Evolutionary conservation across 2,888 invertebrate species (phyloP).

Genomic region (Dryomyza anilis): DNA sequence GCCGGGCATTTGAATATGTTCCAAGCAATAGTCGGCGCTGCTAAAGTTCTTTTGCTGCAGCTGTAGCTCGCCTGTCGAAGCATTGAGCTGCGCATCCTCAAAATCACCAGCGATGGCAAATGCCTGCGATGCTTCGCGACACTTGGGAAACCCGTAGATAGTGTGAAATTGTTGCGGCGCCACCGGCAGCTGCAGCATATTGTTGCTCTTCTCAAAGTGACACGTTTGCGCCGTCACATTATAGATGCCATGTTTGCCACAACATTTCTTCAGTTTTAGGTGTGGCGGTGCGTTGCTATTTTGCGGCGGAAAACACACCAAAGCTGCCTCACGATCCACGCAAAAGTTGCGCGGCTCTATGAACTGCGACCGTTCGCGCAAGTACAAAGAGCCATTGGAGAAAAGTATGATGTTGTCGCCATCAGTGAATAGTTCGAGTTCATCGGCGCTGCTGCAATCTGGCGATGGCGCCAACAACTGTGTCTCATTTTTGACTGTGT

Average conservation of each 20-base stretch:
- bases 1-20: constrained; percentile 37
- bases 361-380: constrained; percentile 62
- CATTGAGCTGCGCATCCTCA: constrained; percentile 40
- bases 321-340: constrained; percentile 69
- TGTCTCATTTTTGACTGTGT: background rate
- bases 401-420: constrained; percentile 63
- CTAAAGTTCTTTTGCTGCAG: constrained; percentile 43
- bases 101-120: constrained; percentile 54
- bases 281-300: constrained; percentile 45
- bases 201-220: constrained; percentile 33
- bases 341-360: constrained; percentile 70
- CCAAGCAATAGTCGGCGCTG: constrained; percentile 48
- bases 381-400: constrained; percentile 69
- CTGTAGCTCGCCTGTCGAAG: constrained; percentile 37
- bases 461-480: background rate
- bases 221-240: constrained; percentile 65
- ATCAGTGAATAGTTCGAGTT: constrained; percentile 55
- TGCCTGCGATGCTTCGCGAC: constrained; percentile 35
- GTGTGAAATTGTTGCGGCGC: constrained; percentile 43
- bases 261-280: constrained; percentile 68
- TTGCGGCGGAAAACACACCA: constrained; percentile 66
- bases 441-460: constrained; percentile 34
- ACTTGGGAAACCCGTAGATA: constrained; percentile 50
- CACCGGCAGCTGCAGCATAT: constrained; percentile 41
- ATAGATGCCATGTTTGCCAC: constrained; percentile 69